phyloP scores from a whole-genome alignment of 2,113 vertebrate species.

The Carassius auratus region DNA sequence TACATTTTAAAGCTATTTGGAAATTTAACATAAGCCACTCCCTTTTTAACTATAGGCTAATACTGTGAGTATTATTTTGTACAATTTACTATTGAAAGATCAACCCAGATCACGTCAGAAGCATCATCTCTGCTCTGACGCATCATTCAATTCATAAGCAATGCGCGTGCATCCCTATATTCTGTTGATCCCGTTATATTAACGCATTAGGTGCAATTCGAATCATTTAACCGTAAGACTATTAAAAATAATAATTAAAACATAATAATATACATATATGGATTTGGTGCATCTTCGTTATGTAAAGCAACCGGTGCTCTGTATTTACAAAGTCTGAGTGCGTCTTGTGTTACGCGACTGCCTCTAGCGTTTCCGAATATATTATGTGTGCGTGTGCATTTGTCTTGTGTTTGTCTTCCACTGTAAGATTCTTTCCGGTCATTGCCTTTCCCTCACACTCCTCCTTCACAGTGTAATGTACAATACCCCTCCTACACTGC shows the following conservation, averaged over 20 bases:
- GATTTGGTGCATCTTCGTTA: constrained; percentile 56
- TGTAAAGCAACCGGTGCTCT: constrained; percentile 59
- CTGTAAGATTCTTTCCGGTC: constrained; percentile 9
- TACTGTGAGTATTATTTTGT: not conserved
- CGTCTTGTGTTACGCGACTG: constrained; percentile 43
- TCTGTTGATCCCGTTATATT: not conserved
- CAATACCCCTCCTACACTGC: not conserved
- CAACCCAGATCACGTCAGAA: constrained; percentile 50
- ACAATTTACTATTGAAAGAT: not conserved
- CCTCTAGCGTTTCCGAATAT: constrained; percentile 56
- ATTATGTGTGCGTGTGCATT: not conserved
- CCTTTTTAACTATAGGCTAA: not conserved
- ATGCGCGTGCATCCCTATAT: not conserved
- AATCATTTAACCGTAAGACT: constrained; percentile 40
- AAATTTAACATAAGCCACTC: not conserved
- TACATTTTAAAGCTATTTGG: not conserved
- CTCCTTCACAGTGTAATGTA: not conserved
- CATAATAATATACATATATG: too few species aligned
- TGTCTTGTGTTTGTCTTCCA: not conserved
- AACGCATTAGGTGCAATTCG: constrained; percentile 34
- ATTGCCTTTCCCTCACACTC: constrained; percentile 6
- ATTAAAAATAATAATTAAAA: constrained; percentile 50
- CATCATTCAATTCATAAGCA: constrained; percentile 22
- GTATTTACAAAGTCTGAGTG: constrained; percentile 48
- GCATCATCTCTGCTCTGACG: constrained; percentile 37